These are phyloP conservation scores for Malurus cyaneus DNA, from an alignment of 2,113 vertebrate species.

Conservation along the genomic window DNA sequence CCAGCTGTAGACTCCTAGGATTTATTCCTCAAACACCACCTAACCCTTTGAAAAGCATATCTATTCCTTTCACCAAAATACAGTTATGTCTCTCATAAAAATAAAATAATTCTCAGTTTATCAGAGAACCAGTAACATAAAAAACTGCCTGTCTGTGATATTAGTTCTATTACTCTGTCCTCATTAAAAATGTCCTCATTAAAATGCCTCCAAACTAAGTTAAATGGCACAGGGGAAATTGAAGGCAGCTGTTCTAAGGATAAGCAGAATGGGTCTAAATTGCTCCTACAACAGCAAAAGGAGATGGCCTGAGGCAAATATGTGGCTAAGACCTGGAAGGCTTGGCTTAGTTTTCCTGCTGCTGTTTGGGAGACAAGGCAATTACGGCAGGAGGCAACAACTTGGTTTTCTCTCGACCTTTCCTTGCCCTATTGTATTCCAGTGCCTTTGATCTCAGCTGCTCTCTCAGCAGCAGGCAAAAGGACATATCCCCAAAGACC, in stretches of 20 bases:
- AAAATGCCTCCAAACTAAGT: not conserved
- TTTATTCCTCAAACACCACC: not conserved
- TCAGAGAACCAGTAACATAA: not conserved
- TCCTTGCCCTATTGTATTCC: not conserved
- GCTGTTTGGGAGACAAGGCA: not conserved
- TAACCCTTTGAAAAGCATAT: not conserved
- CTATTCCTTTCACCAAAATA: not conserved
- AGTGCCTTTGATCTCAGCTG: not conserved
- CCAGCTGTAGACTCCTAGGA: not conserved
- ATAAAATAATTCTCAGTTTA: not conserved
- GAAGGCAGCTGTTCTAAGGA: not conserved
- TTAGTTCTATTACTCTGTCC: not conserved
- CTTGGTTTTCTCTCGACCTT: not conserved
- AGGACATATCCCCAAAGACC: not conserved
- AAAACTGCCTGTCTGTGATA: not conserved
- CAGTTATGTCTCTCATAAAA: not conserved
- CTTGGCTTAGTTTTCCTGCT: not conserved
- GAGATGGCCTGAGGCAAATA: not conserved
- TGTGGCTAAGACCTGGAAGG: not conserved
- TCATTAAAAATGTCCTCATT: not conserved
- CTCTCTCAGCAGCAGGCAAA: not conserved
- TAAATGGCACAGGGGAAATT: fast-evolving
- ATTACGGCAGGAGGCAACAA: not conserved
- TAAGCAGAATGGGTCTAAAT: not conserved
- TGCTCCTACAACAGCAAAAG: not conserved